Evolutionary conservation across 1,140 invertebrate species (phyloP).

Genomic region (Zaprionus ornatus): DNA sequence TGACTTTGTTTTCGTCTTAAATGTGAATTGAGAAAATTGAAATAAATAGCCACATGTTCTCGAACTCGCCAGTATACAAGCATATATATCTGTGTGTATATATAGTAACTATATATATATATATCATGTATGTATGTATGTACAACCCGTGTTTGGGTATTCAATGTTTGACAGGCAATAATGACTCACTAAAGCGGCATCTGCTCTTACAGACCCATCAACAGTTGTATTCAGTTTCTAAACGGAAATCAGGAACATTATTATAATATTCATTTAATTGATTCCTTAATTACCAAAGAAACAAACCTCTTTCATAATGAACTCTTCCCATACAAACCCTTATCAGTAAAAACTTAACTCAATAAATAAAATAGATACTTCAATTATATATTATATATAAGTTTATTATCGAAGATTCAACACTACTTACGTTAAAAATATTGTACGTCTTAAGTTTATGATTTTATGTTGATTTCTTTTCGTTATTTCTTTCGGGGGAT

Average conservation of each 20-base stretch:
- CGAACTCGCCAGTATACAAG: constrained; percentile 37
- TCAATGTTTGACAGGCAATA: constrained; percentile 11
- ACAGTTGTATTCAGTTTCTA: neutral
- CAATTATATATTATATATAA: constrained; percentile 39
- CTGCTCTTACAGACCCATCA: neutral
- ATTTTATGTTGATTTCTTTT: constrained; percentile 59
- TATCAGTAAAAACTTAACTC: too few relatives aligned
- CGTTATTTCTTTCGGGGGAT: constrained; percentile 30
- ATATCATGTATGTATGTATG: constrained; percentile 8
- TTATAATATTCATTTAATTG: too few relatives aligned
- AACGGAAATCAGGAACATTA: too few relatives aligned
- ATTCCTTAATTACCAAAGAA: neutral
- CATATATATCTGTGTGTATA: constrained; percentile 31
- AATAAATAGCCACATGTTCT: constrained; percentile 75
- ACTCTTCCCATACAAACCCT: neutral
- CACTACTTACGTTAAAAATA: constrained; percentile 80
- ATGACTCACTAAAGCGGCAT: neutral
- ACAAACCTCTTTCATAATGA: neutral
- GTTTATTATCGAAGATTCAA: constrained; percentile 79
- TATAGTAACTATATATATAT: constrained; percentile 40
- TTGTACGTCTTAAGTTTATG: constrained; percentile 74
- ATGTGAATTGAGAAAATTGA: constrained; percentile 81
- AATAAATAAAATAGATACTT: neutral
- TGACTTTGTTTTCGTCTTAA: constrained; percentile 82
- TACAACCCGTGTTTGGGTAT: constrained; percentile 6